Evolutionary conservation across 2,113 vertebrate genomes (phyloP).

Genomic region (Enhydra lutris): DNA sequence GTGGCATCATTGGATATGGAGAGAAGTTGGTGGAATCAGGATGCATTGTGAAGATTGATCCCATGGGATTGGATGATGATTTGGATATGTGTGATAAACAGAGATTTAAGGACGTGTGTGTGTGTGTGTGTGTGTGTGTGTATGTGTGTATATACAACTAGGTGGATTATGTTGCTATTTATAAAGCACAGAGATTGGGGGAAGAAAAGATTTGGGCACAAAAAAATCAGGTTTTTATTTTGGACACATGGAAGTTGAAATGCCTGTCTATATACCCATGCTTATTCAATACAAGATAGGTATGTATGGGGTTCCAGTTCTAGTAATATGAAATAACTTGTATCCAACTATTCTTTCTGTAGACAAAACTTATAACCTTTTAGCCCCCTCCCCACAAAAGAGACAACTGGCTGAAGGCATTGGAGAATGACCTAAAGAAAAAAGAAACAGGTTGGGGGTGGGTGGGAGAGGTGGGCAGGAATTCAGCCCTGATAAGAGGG

Average conservation of each 20-base stretch:
- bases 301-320: background rate
- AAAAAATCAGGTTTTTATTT: constrained; percentile 25
- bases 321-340: background rate
- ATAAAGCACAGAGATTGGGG: background rate
- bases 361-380: background rate
- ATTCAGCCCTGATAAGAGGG: background rate
- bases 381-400: background rate
- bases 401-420: background rate
- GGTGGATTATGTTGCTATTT: background rate
- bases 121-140: background rate
- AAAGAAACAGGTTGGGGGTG: background rate
- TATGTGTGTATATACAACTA: background rate
- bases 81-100: background rate
- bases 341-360: background rate
- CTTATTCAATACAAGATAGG: background rate
- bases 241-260: background rate
- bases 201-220: background rate
- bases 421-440: background rate
- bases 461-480: background rate
- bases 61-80: background rate
- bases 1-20: background rate
- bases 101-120: background rate
- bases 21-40: background rate
- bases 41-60: background rate
- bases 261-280: background rate